Evolutionary conservation across 2,113 vertebrate genomes (phyloP).

Genomic region (Pseudopipra pipra): DNA sequence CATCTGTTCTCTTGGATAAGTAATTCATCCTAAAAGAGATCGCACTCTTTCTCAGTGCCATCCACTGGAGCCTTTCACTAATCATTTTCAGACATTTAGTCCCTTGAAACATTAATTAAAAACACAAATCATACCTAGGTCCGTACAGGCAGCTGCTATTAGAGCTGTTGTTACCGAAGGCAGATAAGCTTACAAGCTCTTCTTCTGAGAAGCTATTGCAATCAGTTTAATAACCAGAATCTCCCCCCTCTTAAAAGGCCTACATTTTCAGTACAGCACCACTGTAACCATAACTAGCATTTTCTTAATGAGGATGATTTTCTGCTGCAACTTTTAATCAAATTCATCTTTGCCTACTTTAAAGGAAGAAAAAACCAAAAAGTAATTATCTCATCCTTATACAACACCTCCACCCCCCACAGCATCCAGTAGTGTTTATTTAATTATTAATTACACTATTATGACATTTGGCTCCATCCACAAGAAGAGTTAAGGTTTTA

Average conservation of each 20-base stretch:
- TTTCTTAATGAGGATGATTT: neutral
- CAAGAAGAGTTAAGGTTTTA: neutral
- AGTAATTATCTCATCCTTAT: neutral
- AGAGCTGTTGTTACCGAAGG: neutral
- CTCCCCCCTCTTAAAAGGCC: neutral
- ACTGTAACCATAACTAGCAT: neutral
- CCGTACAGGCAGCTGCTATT: neutral
- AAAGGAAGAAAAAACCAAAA: neutral
- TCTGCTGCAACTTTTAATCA: neutral
- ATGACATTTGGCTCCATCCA: neutral
- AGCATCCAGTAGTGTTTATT: neutral
- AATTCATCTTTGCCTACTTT: neutral
- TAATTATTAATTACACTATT: neutral
- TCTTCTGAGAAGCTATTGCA: neutral
- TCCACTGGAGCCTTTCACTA: neutral
- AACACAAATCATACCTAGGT: neutral
- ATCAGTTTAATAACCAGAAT: neutral
- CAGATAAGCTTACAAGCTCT: neutral
- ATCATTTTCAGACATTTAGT: neutral
- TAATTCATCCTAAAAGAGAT: slow-evolving; percentile 17
- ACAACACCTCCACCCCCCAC: neutral
- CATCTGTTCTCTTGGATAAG: slow-evolving; percentile 17
- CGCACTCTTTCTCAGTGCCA: neutral
- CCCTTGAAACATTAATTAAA: slow-evolving; percentile 22
- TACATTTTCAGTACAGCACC: neutral